Base-by-base conservation (phyloP, 2,113 vertebrate genomes). In the Oncorhynchus clarkii region DNA sequence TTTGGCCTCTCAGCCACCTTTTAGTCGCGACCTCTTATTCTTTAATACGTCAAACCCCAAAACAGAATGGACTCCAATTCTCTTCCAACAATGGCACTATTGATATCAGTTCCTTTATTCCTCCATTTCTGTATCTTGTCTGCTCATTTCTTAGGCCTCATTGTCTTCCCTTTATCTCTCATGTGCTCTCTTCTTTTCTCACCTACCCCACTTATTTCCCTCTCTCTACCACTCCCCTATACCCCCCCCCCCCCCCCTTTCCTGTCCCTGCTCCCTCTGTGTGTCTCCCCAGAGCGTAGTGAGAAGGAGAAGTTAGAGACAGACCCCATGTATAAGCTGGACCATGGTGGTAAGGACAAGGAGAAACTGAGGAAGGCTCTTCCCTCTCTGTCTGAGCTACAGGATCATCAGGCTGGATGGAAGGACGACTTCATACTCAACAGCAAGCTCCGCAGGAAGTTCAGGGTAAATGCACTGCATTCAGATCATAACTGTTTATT, bases 391-490 rank as follows among this genome's bases (percentile, higher is more conserved):
- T 85, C 90, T 0, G 92, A 95, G 79, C 91, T 98, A 73, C 95
- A 96, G 85, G 95, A 97, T 66, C 85, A 94, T 14, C 95, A 96
- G 88, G 88, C 86, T 0, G 87, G 93, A 62, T 96, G 96, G 96
- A 97, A 94, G 80, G 93, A 98, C 0, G 96, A 98, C 83, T 97
- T 96, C 0, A 93, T 94, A 20, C 92, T 98, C 81, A 97, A 98
- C 90, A 95, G 96, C 88, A 51, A 89, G 71, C 94, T 98, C 65
- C 95, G 96, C 48, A 90, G 82, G 71, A 93, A 84, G 51, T 97
- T 98, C 79, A 93, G 97, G 91, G 97, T 84, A 68, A 34, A 27
- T 27, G 26, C 65, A 71, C 80, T 78, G 2, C 14, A 0, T 18
- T n/a, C 13, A 6, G 34, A 59, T 11, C 5, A 66, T 27, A 6